Evolutionary conservation across 2,888 invertebrate species (phyloP).

Genomic region (Leucania comma): DNA sequence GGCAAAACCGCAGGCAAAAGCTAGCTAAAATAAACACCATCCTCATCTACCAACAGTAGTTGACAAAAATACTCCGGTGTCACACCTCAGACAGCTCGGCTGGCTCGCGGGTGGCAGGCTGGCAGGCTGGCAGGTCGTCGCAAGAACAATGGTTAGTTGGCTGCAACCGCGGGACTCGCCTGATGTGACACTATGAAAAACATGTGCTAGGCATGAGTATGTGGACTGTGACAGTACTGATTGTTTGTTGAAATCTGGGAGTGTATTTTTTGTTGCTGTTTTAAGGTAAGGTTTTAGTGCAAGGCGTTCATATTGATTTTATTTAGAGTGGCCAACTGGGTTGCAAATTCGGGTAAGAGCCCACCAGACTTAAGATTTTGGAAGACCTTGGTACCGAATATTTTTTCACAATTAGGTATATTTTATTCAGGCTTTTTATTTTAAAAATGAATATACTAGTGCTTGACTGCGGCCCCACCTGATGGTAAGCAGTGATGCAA

Average conservation of each 20-base stretch:
- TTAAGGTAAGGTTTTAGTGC: no score
- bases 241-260: constrained; percentile 11
- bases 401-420: no score
- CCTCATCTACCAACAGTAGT: constrained; percentile 20
- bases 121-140: constrained; percentile 55
- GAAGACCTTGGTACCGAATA: no score
- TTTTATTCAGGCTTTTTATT: no score
- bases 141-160: constrained; percentile 58
- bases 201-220: constrained; percentile 13
- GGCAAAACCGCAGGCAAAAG: neutral
- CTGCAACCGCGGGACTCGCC: constrained; percentile 28
- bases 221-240: neutral
- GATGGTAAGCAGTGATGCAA: no score
- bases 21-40: neutral
- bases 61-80: constrained; percentile 55
- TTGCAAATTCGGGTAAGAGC: no score
- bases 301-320: no score
- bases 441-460: no score
- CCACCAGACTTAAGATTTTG: no score
- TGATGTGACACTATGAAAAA: constrained; percentile 44
- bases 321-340: no score
- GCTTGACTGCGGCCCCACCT: no score
- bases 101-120: constrained; percentile 31
- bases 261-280: neutral
- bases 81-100: constrained; percentile 39